These are phyloP conservation scores for Pygocentrus nattereri DNA, from an alignment of 2,797 vertebrate species.

Conservation along the genomic window DNA sequence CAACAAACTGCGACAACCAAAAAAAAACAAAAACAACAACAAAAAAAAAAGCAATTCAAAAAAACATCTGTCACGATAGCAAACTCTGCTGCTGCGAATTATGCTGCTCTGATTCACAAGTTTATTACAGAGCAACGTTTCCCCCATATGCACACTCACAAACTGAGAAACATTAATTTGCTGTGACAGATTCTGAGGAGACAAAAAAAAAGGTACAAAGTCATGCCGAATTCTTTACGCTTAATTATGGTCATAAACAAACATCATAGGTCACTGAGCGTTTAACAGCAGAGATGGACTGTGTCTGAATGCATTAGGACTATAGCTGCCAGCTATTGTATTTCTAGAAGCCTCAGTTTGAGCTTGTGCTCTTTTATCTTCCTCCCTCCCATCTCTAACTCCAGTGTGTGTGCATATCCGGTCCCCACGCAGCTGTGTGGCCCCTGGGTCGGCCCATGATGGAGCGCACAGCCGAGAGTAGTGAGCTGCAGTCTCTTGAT, in stretches of 20 bases:
- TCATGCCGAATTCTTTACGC: slow-evolving; percentile 64
- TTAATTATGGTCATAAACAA: slow-evolving; percentile 67
- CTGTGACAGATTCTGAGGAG: slow-evolving; percentile 55
- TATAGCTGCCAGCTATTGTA: slow-evolving; percentile 55
- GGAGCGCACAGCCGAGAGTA: slow-evolving; percentile 48
- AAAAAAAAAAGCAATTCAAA: slow-evolving; percentile 28
- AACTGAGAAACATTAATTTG: slow-evolving; percentile 44
- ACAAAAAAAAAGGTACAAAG: slow-evolving; percentile 47
- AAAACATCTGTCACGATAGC: slow-evolving; percentile 54
- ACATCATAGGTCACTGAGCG: slow-evolving; percentile 57
- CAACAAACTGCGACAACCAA: slow-evolving; percentile 43
- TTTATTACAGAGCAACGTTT: slow-evolving; percentile 47
- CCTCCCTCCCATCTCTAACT: slow-evolving; percentile 58
- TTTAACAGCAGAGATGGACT: slow-evolving; percentile 50
- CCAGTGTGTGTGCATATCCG: slow-evolving; percentile 57
- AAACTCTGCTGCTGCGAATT: slow-evolving; percentile 50
- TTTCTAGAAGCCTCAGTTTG: slow-evolving; percentile 60
- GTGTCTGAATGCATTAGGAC: slow-evolving; percentile 61
- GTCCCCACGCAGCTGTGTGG: slow-evolving; percentile 56
- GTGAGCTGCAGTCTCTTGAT: slow-evolving; percentile 51
- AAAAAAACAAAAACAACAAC: slow-evolving; percentile 37
- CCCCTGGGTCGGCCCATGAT: slow-evolving; percentile 57
- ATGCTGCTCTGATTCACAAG: slow-evolving; percentile 55
- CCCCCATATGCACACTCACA: not conserved
- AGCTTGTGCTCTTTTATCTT: slow-evolving; percentile 44